Percentiles rank a stretch among this genome's conserved stretches.
These are phyloP conservation scores for Pangasianodon gigas DNA, from an alignment of 2,113 vertebrate species.

Conservation along the genomic window DNA sequence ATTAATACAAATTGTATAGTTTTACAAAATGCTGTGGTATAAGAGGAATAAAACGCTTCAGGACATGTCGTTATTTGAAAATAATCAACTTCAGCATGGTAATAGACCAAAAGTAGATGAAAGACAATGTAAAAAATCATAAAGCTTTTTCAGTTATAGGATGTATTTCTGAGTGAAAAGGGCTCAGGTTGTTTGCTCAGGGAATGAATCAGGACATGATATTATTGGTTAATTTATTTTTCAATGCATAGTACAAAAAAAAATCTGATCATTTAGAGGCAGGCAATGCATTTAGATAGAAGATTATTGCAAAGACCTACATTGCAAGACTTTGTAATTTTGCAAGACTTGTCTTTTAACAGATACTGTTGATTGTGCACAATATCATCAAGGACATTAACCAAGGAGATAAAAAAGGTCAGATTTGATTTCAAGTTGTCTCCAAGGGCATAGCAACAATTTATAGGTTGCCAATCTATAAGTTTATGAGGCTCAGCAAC, in stretches of 20 bases:
- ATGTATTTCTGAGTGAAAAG: neutral
- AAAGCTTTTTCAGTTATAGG: neutral
- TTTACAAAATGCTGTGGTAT: neutral
- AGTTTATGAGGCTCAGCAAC: neutral
- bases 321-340: neutral
- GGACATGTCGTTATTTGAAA: neutral
- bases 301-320: neutral
- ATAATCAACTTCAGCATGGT: neutral
- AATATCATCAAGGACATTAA: neutral
- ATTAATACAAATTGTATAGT: neutral
- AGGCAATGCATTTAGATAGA: neutral
- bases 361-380: neutral
- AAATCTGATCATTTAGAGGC: neutral
- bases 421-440: neutral
- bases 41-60: neutral
- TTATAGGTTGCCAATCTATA: neutral
- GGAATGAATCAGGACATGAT: neutral
- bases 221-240: neutral
- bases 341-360: neutral
- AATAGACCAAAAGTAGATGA: neutral
- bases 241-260: neutral
- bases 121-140: neutral
- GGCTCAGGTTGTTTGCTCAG: neutral
- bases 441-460: neutral
- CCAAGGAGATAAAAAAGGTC: neutral